phyloP scores from a whole-genome alignment of 1,140 invertebrate genomes.

The Drosophila repletoides region DNA sequence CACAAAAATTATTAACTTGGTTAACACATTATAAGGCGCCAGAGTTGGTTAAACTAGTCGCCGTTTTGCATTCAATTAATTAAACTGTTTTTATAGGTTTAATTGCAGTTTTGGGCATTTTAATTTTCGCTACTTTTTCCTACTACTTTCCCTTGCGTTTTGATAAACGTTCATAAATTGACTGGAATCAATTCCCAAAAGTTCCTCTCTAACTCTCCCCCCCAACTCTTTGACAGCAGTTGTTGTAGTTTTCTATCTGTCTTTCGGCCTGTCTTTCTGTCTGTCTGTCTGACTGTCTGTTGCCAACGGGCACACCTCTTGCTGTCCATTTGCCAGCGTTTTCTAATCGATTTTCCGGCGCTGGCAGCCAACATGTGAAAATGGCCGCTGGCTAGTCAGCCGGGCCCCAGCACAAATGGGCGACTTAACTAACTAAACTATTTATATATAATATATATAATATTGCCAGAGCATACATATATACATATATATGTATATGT shows the following conservation, averaged over 20 bases:
- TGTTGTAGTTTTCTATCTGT: background rate
- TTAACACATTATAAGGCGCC: conserved; percentile 61
- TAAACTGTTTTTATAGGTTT: conserved; percentile 72
- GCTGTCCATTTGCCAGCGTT: conserved; percentile 78
- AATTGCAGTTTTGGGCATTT: conserved; percentile 55
- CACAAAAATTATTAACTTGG: conserved; percentile 59
- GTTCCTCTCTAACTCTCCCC: background rate
- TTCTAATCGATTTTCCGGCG: conserved; percentile 76
- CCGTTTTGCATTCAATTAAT: conserved; percentile 66
- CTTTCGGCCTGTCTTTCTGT: background rate
- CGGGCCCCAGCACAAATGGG: too few relatives aligned
- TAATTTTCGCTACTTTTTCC: conserved; percentile 12
- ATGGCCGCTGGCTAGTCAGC: conserved; percentile 32
- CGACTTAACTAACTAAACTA: conserved; percentile 19
- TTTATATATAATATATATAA: too few relatives aligned
- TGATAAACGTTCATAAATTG: conserved; percentile 34
- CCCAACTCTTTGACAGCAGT: conserved; percentile 7
- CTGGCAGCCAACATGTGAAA: conserved; percentile 48
- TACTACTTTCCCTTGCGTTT: conserved; percentile 39
- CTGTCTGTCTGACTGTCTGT: too few relatives aligned
- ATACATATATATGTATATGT: conserved; percentile 12
- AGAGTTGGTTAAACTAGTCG: conserved; percentile 33
- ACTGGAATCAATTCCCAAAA: conserved; percentile 12
- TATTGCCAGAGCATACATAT: background rate
- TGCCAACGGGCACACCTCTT: conserved; percentile 73